These are phyloP conservation scores for Orussus abietinus DNA, from an alignment of 1,140 invertebrate species.

Conservation along the genomic window DNA sequence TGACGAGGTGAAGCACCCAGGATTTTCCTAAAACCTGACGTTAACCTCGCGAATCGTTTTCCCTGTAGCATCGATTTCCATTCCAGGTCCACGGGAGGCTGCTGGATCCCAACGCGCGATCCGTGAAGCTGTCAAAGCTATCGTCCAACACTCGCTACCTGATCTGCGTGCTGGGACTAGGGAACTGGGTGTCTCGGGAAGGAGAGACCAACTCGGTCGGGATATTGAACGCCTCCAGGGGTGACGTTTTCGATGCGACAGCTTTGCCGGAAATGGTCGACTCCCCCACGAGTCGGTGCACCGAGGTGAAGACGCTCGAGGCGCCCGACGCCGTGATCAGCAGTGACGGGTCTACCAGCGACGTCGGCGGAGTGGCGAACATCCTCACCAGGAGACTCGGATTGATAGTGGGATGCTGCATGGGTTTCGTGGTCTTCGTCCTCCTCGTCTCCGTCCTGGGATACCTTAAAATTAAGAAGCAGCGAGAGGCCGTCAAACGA, in stretches of 20 bases:
- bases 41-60: too few species aligned
- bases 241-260: conserved; percentile 31
- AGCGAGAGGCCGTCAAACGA: conserved; percentile 63
- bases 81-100: conserved; percentile 67
- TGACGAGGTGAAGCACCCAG: too few species aligned
- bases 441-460: conserved; percentile 69
- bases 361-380: conserved; percentile 61
- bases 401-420: conserved; percentile 70
- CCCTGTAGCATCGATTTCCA: neutral
- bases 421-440: conserved; percentile 73
- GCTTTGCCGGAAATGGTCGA: conserved; percentile 58
- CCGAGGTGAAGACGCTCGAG: conserved; percentile 69
- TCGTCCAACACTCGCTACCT: conserved; percentile 74
- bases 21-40: too few species aligned
- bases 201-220: conserved; percentile 18
- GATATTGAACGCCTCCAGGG: conserved; percentile 33
- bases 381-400: conserved; percentile 68
- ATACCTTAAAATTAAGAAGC: conserved; percentile 73
- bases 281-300: conserved; percentile 68
- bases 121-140: conserved; percentile 68
- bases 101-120: conserved; percentile 64
- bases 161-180: conserved; percentile 79
- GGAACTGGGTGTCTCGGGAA: conserved; percentile 58
- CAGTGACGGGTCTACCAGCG: conserved; percentile 57
- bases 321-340: conserved; percentile 60